Conservation (phyloP, 2,797 vertebrate genomes). For the Mus minutoides region DNA sequence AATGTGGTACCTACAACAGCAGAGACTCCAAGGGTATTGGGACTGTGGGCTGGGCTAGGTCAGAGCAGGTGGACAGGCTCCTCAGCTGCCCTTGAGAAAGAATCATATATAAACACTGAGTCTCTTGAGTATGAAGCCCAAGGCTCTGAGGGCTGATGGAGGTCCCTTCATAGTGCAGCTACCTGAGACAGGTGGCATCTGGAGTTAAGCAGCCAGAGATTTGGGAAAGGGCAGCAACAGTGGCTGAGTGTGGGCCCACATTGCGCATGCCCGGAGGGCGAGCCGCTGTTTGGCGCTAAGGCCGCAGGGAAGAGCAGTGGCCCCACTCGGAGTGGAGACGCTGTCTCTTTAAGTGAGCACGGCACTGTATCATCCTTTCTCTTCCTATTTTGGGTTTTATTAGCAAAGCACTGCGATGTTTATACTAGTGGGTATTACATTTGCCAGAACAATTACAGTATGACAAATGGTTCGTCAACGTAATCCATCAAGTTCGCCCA, state of each 20-base stretch:
- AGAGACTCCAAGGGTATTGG: not conserved
- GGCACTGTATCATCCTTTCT: constrained; percentile 95
- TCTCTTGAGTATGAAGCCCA: not conserved
- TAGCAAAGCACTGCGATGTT: constrained; percentile 97
- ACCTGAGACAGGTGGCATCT: not conserved
- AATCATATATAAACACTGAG: not conserved
- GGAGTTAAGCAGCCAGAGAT: not conserved
- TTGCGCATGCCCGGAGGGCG: rapidly evolving
- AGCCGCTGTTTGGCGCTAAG: rapidly evolving
- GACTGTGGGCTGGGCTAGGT: not conserved
- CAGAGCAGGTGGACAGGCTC: not conserved
- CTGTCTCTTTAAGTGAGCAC: constrained; percentile 89
- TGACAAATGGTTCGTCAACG: constrained; percentile 99
- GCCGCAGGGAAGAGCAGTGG: constrained; percentile 70
- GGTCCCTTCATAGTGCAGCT: not conserved
- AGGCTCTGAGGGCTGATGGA: not conserved
- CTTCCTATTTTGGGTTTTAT: constrained; percentile 96
- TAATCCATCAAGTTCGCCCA: constrained; percentile 97
- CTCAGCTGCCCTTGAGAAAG: not conserved
- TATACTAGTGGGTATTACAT: constrained; percentile 99
- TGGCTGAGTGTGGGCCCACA: not conserved
- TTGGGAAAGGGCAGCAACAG: not conserved
- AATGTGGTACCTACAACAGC: not conserved
- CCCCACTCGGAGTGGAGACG: constrained; percentile 85
- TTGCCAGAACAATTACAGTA: constrained; percentile 99